Percentiles rank a stretch among this genome's conserved stretches.
phyloP scores from a whole-genome alignment of 2,113 vertebrate species.

The Amazona guildingii region DNA sequence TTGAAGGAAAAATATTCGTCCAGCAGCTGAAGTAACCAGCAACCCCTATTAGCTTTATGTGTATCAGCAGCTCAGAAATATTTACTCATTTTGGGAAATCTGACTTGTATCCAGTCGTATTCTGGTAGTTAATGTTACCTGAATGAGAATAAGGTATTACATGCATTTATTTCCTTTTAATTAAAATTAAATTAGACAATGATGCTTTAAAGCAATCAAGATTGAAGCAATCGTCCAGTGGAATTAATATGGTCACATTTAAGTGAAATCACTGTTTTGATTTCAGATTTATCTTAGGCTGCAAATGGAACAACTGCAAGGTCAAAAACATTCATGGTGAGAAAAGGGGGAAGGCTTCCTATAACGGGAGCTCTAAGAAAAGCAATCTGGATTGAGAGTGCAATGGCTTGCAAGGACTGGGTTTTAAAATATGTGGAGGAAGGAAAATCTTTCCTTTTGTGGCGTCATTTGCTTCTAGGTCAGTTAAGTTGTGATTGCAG shows the following conservation, averaged over 20 bases:
- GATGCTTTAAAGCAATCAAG: background rate
- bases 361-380: background rate
- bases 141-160: background rate
- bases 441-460: background rate
- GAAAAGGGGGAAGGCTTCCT: background rate
- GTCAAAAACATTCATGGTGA: background rate
- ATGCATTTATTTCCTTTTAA: background rate
- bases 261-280: background rate
- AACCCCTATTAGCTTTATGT: background rate
- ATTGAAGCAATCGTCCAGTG: background rate
- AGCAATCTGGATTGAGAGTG: fast-evolving
- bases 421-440: background rate
- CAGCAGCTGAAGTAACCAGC: slow-evolving; percentile 12
- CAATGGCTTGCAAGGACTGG: background rate
- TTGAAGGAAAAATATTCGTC: background rate
- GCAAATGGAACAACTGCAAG: background rate
- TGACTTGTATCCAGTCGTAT: background rate
- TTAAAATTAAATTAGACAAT: background rate
- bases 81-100: background rate
- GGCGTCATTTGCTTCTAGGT: background rate
- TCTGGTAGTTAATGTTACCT: background rate
- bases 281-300: background rate
- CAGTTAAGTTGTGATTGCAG: background rate
- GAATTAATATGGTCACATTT: background rate
- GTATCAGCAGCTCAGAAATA: background rate